Percentiles rank a stretch among this genome's conserved stretches.
These are phyloP conservation scores for Uromys caudimaculatus DNA, from an alignment of 2,797 vertebrate species.

Conservation along the genomic window DNA sequence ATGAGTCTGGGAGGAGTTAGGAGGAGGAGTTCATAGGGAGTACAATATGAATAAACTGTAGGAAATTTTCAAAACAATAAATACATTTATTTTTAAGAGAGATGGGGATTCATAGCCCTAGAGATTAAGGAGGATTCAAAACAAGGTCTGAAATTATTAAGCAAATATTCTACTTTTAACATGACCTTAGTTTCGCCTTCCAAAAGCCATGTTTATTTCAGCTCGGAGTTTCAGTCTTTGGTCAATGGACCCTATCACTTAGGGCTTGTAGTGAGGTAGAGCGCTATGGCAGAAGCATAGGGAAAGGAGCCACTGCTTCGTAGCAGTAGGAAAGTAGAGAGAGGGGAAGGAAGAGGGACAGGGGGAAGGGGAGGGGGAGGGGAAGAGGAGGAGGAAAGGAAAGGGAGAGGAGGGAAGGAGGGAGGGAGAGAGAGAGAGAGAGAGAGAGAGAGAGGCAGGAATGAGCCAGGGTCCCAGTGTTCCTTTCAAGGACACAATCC, in stretches of 20 bases:
- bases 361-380: no score
- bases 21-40: background rate
- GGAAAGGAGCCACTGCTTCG: background rate
- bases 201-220: background rate
- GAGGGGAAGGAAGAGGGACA: background rate
- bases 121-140: background rate
- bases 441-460: no score
- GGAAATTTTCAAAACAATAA: background rate
- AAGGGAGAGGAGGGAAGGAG: no score
- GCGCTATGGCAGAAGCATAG: accelerated
- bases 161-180: background rate
- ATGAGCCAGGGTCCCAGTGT: background rate
- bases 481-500: background rate
- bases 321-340: background rate
- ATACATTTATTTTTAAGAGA: background rate
- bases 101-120: background rate
- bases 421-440: no score
- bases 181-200: background rate
- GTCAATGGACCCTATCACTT: background rate
- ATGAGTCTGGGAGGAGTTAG: background rate
- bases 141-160: background rate
- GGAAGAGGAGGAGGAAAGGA: background rate
- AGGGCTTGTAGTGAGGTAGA: background rate
- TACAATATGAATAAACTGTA: background rate
- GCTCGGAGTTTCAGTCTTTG: background rate